phyloP scores from a whole-genome alignment of 2,113 vertebrate species.

The Panthera leo region DNA sequence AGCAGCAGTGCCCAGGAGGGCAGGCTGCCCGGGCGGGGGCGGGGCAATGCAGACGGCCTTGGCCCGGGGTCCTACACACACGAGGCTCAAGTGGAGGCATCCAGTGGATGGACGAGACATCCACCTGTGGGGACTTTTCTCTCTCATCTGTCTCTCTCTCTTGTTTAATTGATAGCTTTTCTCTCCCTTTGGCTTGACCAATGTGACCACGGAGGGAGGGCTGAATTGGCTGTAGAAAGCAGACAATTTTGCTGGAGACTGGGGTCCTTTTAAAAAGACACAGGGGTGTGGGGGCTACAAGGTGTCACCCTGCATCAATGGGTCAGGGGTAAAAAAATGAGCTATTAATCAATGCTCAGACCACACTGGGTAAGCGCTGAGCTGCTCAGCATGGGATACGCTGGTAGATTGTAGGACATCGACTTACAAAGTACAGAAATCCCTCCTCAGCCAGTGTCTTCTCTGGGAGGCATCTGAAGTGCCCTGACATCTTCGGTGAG shows the following conservation, averaged over 20 bases:
- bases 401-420: neutral
- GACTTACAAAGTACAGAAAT: neutral
- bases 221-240: neutral
- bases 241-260: neutral
- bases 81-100: accelerated
- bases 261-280: neutral
- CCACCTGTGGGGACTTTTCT: neutral
- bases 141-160: neutral
- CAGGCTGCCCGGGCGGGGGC: neutral
- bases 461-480: neutral
- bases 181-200: neutral
- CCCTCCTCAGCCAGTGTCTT: neutral
- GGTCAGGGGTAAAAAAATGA: constrained; percentile 14
- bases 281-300: neutral
- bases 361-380: neutral
- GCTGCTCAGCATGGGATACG: neutral
- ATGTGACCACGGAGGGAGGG: neutral
- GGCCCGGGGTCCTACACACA: accelerated
- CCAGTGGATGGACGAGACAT: neutral
- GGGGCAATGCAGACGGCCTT: accelerated
- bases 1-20: neutral
- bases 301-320: neutral
- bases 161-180: neutral
- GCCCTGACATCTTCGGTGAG: neutral
- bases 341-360: neutral